These are phyloP conservation scores for Ptychoptera contaminata DNA, from an alignment of 2,888 invertebrate species.

Conservation along the genomic window DNA sequence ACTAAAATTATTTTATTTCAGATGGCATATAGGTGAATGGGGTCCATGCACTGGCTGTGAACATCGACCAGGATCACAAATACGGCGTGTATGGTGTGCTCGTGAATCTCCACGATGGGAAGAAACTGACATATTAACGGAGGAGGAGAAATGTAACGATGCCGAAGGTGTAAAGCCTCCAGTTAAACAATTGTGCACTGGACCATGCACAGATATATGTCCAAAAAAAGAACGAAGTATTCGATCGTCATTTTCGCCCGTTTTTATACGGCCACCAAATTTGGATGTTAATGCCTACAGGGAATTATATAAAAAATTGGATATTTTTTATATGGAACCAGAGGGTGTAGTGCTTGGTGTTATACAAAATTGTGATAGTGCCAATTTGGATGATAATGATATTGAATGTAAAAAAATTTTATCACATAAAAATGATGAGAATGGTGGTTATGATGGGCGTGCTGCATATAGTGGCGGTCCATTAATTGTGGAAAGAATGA, in stretches of 20 bases:
- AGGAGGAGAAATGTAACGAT: constrained; percentile 21
- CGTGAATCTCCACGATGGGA: constrained; percentile 28
- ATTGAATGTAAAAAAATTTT: constrained; percentile 7
- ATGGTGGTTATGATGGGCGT: neutral
- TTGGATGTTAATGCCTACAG: neutral
- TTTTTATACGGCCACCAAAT: neutral
- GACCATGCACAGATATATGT: constrained; percentile 10
- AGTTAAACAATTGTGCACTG: constrained; percentile 26
- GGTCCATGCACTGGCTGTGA: constrained; percentile 41
- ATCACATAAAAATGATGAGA: neutral
- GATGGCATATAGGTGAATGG: constrained; percentile 50
- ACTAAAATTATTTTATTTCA: constrained; percentile 14
- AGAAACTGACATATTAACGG: constrained; percentile 31
- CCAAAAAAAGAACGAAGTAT: neutral
- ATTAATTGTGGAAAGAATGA: too few relatives aligned
- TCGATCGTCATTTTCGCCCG: neutral
- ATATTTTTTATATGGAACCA: constrained; percentile 2
- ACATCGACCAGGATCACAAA: constrained; percentile 29
- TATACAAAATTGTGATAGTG: neutral
- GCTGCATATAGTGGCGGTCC: too few relatives aligned
- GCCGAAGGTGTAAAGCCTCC: constrained; percentile 18
- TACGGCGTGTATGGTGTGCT: constrained; percentile 34
- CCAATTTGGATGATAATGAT: constrained; percentile 8
- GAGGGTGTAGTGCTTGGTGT: neutral
- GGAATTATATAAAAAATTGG: neutral